Evolutionary conservation across 2,797 vertebrate genomes (phyloP), one percentile per base, ranked within the genome.

Genomic region (Antrozous pallidus): DNA sequence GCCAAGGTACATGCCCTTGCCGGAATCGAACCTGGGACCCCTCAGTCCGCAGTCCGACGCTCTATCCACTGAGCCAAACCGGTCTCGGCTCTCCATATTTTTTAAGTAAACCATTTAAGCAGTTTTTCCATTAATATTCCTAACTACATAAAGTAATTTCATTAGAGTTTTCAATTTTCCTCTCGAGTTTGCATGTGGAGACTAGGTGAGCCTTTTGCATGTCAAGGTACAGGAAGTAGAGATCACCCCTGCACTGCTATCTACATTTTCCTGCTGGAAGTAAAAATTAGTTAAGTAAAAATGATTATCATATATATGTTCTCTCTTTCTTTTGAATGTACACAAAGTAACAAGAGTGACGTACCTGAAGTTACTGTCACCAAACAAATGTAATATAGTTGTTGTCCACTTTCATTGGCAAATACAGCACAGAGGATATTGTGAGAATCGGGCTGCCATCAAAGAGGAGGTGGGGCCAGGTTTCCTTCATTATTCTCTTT

Each of bases 91-190:
- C 45, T n/a, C 71, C 42, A 18, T 74, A 47, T 18, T 47, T 74
- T 99, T 99, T 99, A 98, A 99, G 99, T 99, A 99, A 99, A 99
- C 99, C 99, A 99, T 99, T 98, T 99, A 99, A 99, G 99, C 99
- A 99, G 97, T 99, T 99, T 99, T 99, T 99, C 99, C 98, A 99
- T 99, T 99, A 99, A 99, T 99, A 99, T 99, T 99, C 99, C 99
- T 99, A 99, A 99, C 99, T 99, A 99, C 99, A 99, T 99, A 99
- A 99, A 99, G 99, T 99, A 99, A 99, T 99, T 99, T 99, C 98
- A 99, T 99, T 98, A 99, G 99, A 99, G 99, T 99, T 98, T 98
- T 98, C 97, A 69, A 97, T 98, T 98, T 98, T 98, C 98, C 98
- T 99, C 98, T 99, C 98, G 98, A 99, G 98, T 99, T 99, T 99